These are phyloP conservation scores for Cyprinodon tularosa DNA, from an alignment of 2,113 vertebrate species.

Conservation along the genomic window DNA sequence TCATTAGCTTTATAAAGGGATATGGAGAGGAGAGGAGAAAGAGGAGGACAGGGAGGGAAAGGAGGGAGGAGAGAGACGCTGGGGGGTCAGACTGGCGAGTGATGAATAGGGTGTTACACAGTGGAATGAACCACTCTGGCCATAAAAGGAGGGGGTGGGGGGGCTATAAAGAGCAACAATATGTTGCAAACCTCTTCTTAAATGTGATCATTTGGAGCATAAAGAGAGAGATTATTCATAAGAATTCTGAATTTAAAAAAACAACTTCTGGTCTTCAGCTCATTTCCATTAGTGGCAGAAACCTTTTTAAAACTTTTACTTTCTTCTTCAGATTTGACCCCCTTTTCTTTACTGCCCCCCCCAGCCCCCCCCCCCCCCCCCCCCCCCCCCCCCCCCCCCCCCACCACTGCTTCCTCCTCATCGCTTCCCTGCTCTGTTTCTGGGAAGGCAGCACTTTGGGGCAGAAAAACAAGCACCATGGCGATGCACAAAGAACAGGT, in stretches of 20 bases:
- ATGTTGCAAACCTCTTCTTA: slow-evolving; percentile 38
- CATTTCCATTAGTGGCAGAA: slow-evolving; percentile 4
- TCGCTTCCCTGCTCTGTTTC: slow-evolving; percentile 54
- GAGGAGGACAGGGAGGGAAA: slow-evolving; percentile 62
- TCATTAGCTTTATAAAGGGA: slow-evolving; percentile 86
- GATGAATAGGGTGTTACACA: slow-evolving; percentile 81
- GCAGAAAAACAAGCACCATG: slow-evolving; percentile 66
- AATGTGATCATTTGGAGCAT: slow-evolving; percentile 20
- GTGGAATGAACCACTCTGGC: slow-evolving; percentile 75
- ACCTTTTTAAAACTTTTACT: slow-evolving; percentile 3
- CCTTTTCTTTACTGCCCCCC: slow-evolving; percentile 22
- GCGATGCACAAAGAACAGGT: slow-evolving; percentile 62
- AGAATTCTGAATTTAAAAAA: slow-evolving; percentile 2
- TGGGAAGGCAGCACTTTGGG: slow-evolving; percentile 65
- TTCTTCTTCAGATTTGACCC: slow-evolving; percentile 30
- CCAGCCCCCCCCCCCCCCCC: slow-evolving; percentile 33
- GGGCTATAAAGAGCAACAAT: slow-evolving; percentile 25
- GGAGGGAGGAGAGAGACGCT: slow-evolving; percentile 52
- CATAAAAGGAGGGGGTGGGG: slow-evolving; percentile 59
- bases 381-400: slow-evolving; percentile 35
- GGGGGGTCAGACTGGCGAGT: slow-evolving; percentile 76
- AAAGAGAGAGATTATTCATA: slow-evolving; percentile 12
- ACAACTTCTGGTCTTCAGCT: slow-evolving; percentile 15
- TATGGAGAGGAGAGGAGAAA: slow-evolving; percentile 73
- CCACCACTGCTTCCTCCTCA: slow-evolving; percentile 46